Percentiles rank a stretch among this genome's conserved stretches.
These are phyloP conservation scores for Schizopygopsis malacanthus DNA, from an alignment of 2,797 vertebrate species.

Conservation along the genomic window DNA sequence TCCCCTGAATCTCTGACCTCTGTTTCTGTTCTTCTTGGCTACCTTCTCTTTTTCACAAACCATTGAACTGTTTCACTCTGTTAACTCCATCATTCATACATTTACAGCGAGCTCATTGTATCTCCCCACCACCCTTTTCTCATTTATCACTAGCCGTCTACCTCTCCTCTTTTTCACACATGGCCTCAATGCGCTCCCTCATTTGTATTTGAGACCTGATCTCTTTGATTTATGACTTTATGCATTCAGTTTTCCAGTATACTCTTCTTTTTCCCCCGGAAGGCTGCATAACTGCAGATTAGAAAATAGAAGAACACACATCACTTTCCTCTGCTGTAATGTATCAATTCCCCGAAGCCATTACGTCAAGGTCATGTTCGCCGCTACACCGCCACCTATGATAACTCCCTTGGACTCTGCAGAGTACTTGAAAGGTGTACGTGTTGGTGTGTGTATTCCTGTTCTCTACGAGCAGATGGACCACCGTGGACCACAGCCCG, in stretches of 20 bases:
- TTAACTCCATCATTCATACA: constrained; percentile 46
- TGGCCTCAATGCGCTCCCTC: constrained; percentile 33
- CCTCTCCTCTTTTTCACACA: constrained; percentile 28
- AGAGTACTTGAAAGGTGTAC: constrained; percentile 46
- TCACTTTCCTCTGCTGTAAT: constrained; percentile 49
- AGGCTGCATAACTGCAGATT: constrained; percentile 53
- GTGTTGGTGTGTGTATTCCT: constrained; percentile 44
- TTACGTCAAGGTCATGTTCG: constrained; percentile 57
- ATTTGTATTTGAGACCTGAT: constrained; percentile 51
- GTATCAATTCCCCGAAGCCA: constrained; percentile 54
- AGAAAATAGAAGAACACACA: constrained; percentile 46
- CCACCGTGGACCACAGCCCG: constrained; percentile 40
- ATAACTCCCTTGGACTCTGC: constrained; percentile 48
- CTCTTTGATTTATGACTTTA: constrained; percentile 50
- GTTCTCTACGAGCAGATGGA: constrained; percentile 49
- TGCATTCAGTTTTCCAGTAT: constrained; percentile 42
- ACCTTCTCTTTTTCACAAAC: constrained; percentile 47
- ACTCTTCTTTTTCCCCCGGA: constrained; percentile 34
- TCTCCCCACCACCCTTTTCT: constrained; percentile 29
- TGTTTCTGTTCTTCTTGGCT: constrained; percentile 29
- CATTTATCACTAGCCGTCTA: constrained; percentile 46
- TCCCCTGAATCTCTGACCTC: constrained; percentile 43
- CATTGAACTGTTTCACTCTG: constrained; percentile 43
- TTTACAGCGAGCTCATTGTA: constrained; percentile 44
- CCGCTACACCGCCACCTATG: constrained; percentile 32